Evolutionary conservation across 2,888 invertebrate species (phyloP), one percentile per base, ranked within the genome.

Genomic region (Thereva unica): DNA sequence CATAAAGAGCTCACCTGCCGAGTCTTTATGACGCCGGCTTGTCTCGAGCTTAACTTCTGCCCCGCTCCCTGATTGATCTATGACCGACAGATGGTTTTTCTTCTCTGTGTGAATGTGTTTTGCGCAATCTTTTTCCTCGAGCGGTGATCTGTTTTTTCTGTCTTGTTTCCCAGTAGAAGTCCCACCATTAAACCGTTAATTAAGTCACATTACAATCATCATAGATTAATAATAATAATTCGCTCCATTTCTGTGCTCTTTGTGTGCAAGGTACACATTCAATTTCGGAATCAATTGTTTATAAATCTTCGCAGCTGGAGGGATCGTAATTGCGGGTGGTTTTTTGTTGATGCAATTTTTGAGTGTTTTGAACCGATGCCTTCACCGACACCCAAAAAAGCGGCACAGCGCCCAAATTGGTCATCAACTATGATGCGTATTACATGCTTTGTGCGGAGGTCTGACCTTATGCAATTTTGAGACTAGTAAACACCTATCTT

Each of bases 381-480:
- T 23, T 23, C 23, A 23, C 23, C 23, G 23, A 23, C 45, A 34
- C 3, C 38, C 5, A 47, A 47, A 59, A 47, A 59, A 59, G 49
- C 23, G 59, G 59, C 64, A 59, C 52, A 68, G 63, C 8, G 9
- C 47, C 34, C 38, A 50, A 64, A 68, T 68, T 64, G 64, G 57
- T 49, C 59, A 45, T 65, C 64, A 65, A 65, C 64, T 64, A 64
- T 23, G 23, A 23, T 59, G 52, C 64, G 64, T 54, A 59, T 57
- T 47, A 59, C 68, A 50, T 56, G 56, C 44, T 23, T 23, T 64
- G 38, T 38, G 6, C 38, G 5, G 12, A 45, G 38, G 47, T 35
- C 45, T 47, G 47, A 47, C 47, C 34, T 59, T 59, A 59, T 37
- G 57, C 37, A 59, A 59, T 47, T 45, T 38, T 37, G 47, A 50